A percentile compares a stretch with the other conserved stretches of the same genome.
phyloP scores from a whole-genome alignment of 2,797 vertebrate genomes.

The Sternarchorhynchus goeldii region DNA sequence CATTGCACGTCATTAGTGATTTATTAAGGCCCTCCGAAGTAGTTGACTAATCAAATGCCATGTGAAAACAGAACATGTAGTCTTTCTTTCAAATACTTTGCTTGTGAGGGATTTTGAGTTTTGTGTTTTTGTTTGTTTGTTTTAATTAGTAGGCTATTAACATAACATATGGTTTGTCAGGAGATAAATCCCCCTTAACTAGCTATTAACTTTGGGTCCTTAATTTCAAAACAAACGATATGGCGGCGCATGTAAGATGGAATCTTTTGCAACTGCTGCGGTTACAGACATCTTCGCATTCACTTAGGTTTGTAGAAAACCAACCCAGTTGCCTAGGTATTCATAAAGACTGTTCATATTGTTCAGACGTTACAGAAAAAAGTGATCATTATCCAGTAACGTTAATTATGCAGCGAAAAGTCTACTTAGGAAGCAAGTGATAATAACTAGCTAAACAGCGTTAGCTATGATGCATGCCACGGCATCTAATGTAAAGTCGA shows the following conservation, averaged over 20 bases:
- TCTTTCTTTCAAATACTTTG: neutral
- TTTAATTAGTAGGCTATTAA: neutral
- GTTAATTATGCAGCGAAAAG: no score
- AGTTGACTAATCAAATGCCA: conserved; percentile 17
- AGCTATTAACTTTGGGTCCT: conserved; percentile 40
- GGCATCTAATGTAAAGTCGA: no score
- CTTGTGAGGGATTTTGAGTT: neutral
- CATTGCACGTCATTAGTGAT: neutral
- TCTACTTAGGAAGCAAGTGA: no score
- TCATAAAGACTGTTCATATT: neutral
- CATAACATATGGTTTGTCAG: conserved; percentile 11
- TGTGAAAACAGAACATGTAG: neutral
- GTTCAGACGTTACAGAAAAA: no score
- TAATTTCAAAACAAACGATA: conserved; percentile 76
- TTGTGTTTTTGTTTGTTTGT: neutral
- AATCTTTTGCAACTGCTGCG: conserved; percentile 62
- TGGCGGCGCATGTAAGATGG: conserved; percentile 74
- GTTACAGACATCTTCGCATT: conserved; percentile 45
- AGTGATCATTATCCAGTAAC: no score
- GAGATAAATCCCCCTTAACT: neutral
- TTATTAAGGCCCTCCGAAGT: neutral
- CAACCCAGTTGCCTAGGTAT: neutral
- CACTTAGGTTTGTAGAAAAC: conserved; percentile 62
- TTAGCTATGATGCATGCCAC: no score
- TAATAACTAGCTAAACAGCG: no score